These are phyloP conservation scores for Otis tarda DNA, from an alignment of 2,113 vertebrate species.

Conservation along the genomic window DNA sequence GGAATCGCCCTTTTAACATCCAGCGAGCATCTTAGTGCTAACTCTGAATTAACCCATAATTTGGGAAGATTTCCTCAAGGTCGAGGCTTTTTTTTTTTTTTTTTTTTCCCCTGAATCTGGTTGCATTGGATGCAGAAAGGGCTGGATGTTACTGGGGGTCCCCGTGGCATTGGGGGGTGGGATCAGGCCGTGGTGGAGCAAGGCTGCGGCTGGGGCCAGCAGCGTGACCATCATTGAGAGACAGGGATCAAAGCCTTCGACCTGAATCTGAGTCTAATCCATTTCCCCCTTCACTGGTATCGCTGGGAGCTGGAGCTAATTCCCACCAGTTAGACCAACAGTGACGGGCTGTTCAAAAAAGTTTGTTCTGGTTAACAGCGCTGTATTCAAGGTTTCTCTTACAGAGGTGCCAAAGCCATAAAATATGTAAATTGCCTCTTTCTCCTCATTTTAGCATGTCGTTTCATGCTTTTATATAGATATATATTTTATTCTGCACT, in stretches of 20 bases:
- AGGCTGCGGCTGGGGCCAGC: not conserved
- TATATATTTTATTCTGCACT: conserved; percentile 44
- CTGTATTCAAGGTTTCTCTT: not conserved
- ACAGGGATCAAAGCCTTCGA: conserved; percentile 35
- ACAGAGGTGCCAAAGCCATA: conserved; percentile 17
- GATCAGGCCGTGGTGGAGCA: rapidly evolving
- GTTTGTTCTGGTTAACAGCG: not conserved
- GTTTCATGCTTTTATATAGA: conserved; percentile 51
- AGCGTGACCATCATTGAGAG: not conserved
- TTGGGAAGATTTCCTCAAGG: conserved; percentile 18
- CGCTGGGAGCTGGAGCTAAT: not conserved
- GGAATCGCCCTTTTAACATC: not conserved
- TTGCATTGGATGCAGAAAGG: not conserved
- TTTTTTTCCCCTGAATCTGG: not conserved
- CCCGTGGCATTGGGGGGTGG: not conserved
- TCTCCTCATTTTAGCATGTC: conserved; percentile 39
- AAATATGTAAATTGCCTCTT: conserved; percentile 35
- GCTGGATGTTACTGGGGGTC: rapidly evolving
- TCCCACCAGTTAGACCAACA: not conserved
- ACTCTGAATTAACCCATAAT: not conserved
- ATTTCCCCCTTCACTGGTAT: not conserved
- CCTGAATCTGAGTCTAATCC: conserved; percentile 36
- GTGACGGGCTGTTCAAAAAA: not conserved
- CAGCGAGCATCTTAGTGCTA: not conserved
- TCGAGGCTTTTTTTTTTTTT: not conserved